Evolutionary conservation across 2,797 vertebrate species (phyloP).

Genomic region (Macrochelys suwanniensis): DNA sequence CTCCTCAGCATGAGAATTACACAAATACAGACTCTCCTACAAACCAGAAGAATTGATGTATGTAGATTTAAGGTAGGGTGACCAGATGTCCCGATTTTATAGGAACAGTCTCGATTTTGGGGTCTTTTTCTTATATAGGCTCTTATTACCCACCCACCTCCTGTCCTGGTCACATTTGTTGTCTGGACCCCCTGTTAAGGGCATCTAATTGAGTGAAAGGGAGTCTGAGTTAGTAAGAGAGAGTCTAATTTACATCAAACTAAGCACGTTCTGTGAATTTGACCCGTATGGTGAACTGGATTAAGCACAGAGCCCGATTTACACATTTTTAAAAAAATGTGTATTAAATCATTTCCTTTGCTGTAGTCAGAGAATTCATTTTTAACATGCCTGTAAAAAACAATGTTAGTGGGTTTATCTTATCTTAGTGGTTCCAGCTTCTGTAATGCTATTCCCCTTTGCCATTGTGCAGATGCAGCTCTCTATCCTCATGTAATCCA

Average conservation of each 20-base stretch:
- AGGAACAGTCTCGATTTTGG: no score
- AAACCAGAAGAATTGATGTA: not conserved
- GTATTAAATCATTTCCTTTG: not conserved
- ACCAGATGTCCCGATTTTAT: no score
- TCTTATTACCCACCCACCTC: no score
- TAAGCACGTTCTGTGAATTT: not conserved
- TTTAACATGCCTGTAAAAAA: not conserved
- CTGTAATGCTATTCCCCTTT: not conserved
- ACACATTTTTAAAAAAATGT: not conserved
- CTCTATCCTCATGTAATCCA: conserved; percentile 9
- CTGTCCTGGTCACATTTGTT: no score
- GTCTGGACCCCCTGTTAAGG: not conserved
- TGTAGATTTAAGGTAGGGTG: not conserved
- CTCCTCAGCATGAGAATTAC: not conserved
- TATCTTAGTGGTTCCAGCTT: not conserved
- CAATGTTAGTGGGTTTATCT: not conserved
- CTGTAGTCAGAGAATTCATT: not conserved
- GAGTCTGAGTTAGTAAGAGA: not conserved
- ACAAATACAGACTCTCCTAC: not conserved
- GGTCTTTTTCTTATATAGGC: no score
- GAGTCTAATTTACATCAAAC: not conserved
- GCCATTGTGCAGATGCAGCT: conserved; percentile 15
- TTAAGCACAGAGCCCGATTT: not conserved
- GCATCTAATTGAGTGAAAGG: not conserved
- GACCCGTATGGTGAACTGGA: not conserved